Evolutionary conservation across 92 coral and sea anemone species (phyloP).

Genomic region (Blastomussa wellsi): DNA sequence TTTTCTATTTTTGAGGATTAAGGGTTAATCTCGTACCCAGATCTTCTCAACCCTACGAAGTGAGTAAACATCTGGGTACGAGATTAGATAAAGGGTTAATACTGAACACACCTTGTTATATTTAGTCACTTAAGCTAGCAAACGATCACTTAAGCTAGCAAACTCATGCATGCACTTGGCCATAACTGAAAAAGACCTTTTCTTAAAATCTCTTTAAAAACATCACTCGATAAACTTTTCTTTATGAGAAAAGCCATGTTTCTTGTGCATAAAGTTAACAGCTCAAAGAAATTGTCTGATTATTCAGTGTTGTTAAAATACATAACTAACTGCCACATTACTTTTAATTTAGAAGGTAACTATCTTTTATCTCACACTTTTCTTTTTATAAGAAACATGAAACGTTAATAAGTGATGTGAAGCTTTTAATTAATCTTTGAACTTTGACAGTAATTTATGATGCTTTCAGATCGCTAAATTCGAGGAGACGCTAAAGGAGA

Average conservation of each 20-base stretch:
- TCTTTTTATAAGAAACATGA: neutral
- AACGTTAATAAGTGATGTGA: neutral
- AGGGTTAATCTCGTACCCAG: too few species aligned
- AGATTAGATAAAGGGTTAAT: neutral
- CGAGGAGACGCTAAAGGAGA: conserved; percentile 84
- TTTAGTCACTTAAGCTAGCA: neutral
- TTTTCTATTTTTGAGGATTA: too few species aligned
- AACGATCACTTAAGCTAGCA: neutral
- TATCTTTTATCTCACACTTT: neutral
- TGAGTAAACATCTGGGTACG: too few species aligned
- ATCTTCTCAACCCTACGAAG: too few species aligned
- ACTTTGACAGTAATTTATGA: neutral
- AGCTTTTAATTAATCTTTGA: neutral
- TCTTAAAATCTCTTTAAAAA: neutral
- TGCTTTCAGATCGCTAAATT: conserved; percentile 80
- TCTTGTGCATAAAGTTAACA: neutral
- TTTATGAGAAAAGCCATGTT: neutral
- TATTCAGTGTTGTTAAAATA: too few species aligned
- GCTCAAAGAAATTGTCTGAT: neutral
- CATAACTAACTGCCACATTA: neutral
- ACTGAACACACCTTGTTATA: neutral
- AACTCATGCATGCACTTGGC: neutral
- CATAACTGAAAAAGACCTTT: neutral
- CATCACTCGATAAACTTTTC: neutral
- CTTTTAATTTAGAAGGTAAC: neutral